Evolutionary conservation across 2,797 vertebrate genomes (phyloP).

Genomic region (Neosilurus hyrtlii): DNA sequence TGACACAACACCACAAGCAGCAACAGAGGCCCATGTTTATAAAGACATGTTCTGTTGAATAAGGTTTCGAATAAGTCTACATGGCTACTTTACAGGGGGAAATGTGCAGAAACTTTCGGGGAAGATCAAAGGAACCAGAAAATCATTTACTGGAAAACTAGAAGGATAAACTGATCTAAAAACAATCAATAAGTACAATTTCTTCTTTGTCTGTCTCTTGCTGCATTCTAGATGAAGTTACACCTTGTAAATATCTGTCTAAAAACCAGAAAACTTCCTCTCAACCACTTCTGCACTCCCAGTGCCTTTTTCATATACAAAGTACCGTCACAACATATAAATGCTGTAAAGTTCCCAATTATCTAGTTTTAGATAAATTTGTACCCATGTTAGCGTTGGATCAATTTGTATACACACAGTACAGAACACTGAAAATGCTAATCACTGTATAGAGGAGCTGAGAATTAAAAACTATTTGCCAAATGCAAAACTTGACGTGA

Average conservation of each 20-base stretch:
- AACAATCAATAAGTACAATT: background rate
- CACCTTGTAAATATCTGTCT: background rate
- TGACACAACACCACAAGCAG: background rate
- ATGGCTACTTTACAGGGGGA: too few relatives aligned
- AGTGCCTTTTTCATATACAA: background rate
- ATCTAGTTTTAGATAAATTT: too few relatives aligned
- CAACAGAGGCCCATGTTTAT: background rate
- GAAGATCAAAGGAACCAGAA: background rate
- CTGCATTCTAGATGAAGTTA: background rate
- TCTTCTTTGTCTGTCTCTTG: background rate
- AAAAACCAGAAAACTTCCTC: too few relatives aligned
- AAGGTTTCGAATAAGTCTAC: background rate
- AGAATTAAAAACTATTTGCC: too few relatives aligned
- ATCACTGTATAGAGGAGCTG: too few relatives aligned
- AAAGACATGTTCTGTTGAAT: background rate
- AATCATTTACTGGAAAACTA: background rate
- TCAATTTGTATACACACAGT: too few relatives aligned
- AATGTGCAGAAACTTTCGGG: background rate
- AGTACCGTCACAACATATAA: too few relatives aligned
- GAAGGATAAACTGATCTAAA: background rate
- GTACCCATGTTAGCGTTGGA: too few relatives aligned
- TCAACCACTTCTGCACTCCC: background rate
- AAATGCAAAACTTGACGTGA: too few relatives aligned
- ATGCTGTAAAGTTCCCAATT: too few relatives aligned
- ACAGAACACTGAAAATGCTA: too few relatives aligned